Conservation (phyloP, 2,113 vertebrate species). For the Catharus minimus region DNA sequence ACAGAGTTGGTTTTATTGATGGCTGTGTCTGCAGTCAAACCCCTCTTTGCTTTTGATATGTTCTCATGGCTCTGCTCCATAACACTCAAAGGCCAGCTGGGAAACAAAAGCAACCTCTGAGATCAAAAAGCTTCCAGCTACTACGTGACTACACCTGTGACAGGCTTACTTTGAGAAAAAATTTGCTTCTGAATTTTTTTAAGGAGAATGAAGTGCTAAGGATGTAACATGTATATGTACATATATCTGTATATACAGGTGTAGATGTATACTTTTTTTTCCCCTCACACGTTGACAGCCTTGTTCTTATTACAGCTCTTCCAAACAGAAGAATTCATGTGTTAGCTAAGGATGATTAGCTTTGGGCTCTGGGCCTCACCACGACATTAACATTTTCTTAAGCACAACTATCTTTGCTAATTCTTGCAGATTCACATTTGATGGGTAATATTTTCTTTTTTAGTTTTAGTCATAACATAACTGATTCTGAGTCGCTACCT, state of each 20-base stretch:
- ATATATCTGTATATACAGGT: not conserved
- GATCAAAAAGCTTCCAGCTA: not conserved
- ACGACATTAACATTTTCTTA: not conserved
- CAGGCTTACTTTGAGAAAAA: not conserved
- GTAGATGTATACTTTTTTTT: not conserved
- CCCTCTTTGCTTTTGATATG: not conserved
- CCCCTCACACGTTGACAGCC: fast-evolving
- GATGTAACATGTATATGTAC: not conserved
- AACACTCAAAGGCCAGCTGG: not conserved
- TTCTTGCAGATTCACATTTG: not conserved
- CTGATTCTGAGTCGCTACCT: fast-evolving
- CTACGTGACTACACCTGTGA: not conserved
- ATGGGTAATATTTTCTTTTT: not conserved
- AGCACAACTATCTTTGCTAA: not conserved
- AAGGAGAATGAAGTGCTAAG: not conserved
- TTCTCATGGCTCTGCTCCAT: not conserved
- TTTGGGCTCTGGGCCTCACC: not conserved
- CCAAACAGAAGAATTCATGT: not conserved
- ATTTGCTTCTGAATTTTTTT: not conserved
- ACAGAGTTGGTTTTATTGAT: not conserved
- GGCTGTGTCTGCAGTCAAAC: not conserved
- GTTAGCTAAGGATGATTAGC: not conserved
- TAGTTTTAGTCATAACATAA: not conserved
- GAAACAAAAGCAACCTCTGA: not conserved
- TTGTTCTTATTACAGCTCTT: not conserved